A percentile compares a stretch with the other conserved stretches of the same genome.
Evolutionary conservation across 2,797 vertebrate species (phyloP).

Genomic region (Acanthis flammea): DNA sequence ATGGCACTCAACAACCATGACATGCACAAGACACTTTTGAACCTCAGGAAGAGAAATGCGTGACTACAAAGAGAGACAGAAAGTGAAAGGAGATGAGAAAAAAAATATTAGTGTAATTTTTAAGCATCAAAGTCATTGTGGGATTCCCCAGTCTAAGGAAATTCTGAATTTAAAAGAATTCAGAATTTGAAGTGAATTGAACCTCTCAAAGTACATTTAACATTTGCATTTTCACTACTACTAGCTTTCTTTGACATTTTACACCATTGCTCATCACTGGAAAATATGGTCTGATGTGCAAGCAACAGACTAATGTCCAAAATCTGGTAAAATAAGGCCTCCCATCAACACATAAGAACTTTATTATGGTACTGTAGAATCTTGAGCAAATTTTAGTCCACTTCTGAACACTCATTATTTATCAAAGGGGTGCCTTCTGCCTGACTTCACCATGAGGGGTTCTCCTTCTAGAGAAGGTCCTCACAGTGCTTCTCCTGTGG

Average conservation of each 20-base stretch:
- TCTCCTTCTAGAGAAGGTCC: background rate
- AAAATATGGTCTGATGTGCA: background rate
- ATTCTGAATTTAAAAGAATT: background rate
- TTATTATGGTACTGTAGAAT: background rate
- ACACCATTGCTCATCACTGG: background rate
- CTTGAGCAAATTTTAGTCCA: background rate
- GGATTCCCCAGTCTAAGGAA: background rate
- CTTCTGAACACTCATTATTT: background rate
- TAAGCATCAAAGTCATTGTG: background rate
- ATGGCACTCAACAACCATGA: background rate
- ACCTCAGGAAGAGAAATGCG: background rate
- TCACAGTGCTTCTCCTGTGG: accelerated
- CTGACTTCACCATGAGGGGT: background rate
- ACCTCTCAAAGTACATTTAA: background rate
- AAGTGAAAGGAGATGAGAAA: background rate
- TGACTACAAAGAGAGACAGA: background rate
- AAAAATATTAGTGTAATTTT: background rate
- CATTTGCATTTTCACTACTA: background rate
- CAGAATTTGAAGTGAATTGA: background rate
- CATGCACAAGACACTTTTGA: background rate
- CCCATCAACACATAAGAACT: background rate
- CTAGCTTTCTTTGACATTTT: background rate
- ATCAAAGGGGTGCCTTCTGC: background rate
- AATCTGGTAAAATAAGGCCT: background rate
- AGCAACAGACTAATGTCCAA: background rate